phyloP scores from a whole-genome alignment of 92 coral and sea anemone genomes.

The Epizoanthus scotinus region DNA sequence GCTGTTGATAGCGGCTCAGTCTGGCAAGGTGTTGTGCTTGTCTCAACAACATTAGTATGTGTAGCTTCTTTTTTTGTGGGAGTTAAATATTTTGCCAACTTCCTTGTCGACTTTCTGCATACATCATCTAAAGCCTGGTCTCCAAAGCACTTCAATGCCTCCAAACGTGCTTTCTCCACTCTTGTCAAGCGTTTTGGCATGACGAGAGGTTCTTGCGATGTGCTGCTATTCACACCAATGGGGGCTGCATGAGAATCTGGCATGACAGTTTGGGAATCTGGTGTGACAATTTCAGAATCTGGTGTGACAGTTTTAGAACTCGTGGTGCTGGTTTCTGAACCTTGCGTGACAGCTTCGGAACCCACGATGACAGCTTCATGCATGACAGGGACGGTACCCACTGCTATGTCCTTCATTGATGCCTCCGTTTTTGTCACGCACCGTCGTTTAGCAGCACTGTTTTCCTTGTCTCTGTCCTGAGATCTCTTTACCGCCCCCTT shows the following conservation, averaged over 20 bases:
- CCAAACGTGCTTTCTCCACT: slow-evolving; percentile 73
- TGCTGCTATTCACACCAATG: neutral
- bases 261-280: neutral
- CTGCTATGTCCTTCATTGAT: neutral
- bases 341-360: neutral
- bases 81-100: slow-evolving; percentile 78
- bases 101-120: slow-evolving; percentile 69
- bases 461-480: slow-evolving; percentile 14
- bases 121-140: slow-evolving; percentile 73
- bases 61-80: slow-evolving; percentile 63
- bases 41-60: slow-evolving; percentile 40
- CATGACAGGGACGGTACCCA: neutral
- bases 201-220: neutral
- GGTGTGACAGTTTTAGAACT: too few species aligned
- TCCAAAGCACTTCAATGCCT: slow-evolving; percentile 72
- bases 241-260: neutral
- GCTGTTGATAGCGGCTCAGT: slow-evolving; percentile 26
- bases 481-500: slow-evolving; percentile 29
- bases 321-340: neutral
- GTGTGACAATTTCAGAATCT: neutral
- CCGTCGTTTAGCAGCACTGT: slow-evolving; percentile 5
- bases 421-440: slow-evolving; percentile 55
- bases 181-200: slow-evolving; percentile 48
- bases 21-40: slow-evolving; percentile 47
- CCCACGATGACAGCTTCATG: neutral